A percentile compares a stretch with the other conserved stretches of the same genome.
phyloP scores from a whole-genome alignment of 2,888 invertebrate species.

The Acronicta alni region DNA sequence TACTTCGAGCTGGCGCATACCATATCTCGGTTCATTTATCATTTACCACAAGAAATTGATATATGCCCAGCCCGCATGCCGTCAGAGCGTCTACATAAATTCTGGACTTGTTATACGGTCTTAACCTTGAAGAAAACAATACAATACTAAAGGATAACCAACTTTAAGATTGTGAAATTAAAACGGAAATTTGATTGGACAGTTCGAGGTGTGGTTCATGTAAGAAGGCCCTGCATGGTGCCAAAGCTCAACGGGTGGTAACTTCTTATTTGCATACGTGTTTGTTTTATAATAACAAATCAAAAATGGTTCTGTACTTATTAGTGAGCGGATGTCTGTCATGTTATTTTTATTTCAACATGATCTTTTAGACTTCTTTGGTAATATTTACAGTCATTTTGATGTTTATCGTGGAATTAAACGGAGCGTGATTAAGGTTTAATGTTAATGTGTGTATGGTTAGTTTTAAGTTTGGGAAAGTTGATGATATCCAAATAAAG shows the following conservation, averaged over 20 bases:
- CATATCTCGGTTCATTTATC: constrained; percentile 80
- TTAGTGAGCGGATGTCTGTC: constrained; percentile 52
- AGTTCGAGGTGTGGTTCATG: constrained; percentile 26
- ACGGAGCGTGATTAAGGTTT: constrained; percentile 20
- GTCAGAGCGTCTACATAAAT: constrained; percentile 68
- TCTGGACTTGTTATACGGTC: constrained; percentile 66
- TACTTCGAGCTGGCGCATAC: constrained; percentile 64
- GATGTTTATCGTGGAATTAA: constrained; percentile 40
- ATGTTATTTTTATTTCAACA: constrained; percentile 50
- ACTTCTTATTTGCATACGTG: constrained; percentile 82
- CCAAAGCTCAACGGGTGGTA: constrained; percentile 79
- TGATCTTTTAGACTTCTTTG: constrained; percentile 37
- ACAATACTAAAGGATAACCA: constrained; percentile 42
- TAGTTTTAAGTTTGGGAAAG: constrained; percentile 13
- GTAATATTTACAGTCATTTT: constrained; percentile 39
- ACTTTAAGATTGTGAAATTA: constrained; percentile 45
- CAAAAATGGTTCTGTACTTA: constrained; percentile 67
- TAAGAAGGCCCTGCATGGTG: constrained; percentile 72
- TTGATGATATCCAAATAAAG: constrained; percentile 10
- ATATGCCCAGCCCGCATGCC: constrained; percentile 68
- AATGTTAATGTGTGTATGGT: constrained; percentile 11
- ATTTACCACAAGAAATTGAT: constrained; percentile 79
- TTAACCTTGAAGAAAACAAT: constrained; percentile 64
- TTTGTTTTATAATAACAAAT: constrained; percentile 81
- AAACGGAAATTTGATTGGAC: constrained; percentile 36